Base-by-base conservation (phyloP, 1,140 invertebrate genomes). In the Dufourea novaeangliae region DNA sequence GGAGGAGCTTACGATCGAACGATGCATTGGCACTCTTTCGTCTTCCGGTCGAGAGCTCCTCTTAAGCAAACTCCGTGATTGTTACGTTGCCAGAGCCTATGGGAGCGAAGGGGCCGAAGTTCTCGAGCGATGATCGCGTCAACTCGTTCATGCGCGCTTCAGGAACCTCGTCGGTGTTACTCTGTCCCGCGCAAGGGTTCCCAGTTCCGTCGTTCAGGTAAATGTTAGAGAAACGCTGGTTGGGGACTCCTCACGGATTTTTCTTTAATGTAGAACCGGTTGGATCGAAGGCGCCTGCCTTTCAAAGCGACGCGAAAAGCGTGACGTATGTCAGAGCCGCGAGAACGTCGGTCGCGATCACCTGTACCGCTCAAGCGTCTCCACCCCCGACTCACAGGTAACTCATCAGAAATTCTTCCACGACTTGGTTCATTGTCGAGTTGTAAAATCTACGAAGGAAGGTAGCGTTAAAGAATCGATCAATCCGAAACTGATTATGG, bases 161-260 rank as follows among this genome's bases (percentile, higher is more conserved):
- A 69, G 91, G 91, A 80, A 90, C 92, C 88, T 86, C 90, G 69
- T 93, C 94, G 84, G 93, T 92, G 73, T 91, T 95, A 71, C 92
- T 94, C 46, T 95, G 95, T 93, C 94, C 94, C 71, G 95, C 94
- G 78, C 95, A 96, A 91, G 95, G 94, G 87, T 95, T 93, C 91
- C 95, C 95, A 57, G 93, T 94, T 81, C 95, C 95, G 64, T 89
- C 92, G 80, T 95, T 95, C 93, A 95, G 94, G 95, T 95, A 88
- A 88, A 82, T 78, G 29, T 73, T 27, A 81, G 52, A 59, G 50
- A 57, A 46, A 67, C 32, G 6, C 2, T 32, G 50, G 22, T 34
- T 22, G 34, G 17, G 2, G 25, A 41, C 11, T 12, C 17, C 37
- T 11, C 27, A 22, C 52, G 29, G 11, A 73, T 80, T 78, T 85